phyloP scores from a whole-genome alignment of 2,888 invertebrate species.

The Auanema sp. region DNA sequence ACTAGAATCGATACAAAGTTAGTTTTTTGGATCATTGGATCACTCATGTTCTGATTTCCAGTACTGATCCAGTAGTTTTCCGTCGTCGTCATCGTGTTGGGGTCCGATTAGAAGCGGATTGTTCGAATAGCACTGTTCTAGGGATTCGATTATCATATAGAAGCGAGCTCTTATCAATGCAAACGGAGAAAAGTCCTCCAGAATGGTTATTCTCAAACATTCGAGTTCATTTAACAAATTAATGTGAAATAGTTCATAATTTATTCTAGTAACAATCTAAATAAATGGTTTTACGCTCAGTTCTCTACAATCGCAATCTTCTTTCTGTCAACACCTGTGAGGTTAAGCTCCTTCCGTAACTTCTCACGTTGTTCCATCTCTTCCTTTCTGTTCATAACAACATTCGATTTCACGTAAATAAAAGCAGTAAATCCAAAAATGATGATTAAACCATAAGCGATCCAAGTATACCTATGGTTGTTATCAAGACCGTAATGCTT shows the following conservation, averaged over 20 bases:
- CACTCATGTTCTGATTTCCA: constrained; percentile 9
- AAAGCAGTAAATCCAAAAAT: constrained; percentile 52
- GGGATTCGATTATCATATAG: constrained; percentile 28
- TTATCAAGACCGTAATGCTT: constrained; percentile 45
- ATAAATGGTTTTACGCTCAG: constrained; percentile 2
- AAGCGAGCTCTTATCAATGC: constrained; percentile 13
- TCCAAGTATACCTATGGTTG: constrained; percentile 51
- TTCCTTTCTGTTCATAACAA: constrained; percentile 49
- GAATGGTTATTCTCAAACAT: constrained; percentile 11
- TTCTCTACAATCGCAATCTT: constrained; percentile 41
- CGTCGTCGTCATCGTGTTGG: constrained; percentile 45
- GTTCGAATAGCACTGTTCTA: constrained; percentile 11
- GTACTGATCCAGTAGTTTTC: constrained; percentile 39
- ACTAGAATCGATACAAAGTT: neutral
- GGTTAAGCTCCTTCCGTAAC: constrained; percentile 37
- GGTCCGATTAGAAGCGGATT: constrained; percentile 34
- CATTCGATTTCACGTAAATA: constrained; percentile 46
- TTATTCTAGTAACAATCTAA: constrained; percentile 5
- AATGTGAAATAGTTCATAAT: neutral
- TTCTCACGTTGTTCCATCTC: constrained; percentile 51
- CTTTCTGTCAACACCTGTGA: constrained; percentile 43
- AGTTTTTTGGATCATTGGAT: neutral
- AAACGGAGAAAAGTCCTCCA: neutral
- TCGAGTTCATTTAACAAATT: constrained; percentile 10
- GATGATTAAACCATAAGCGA: constrained; percentile 47